Evolutionary conservation across 2,888 invertebrate genomes (phyloP).

Genomic region (Mechanitis messenoides): DNA sequence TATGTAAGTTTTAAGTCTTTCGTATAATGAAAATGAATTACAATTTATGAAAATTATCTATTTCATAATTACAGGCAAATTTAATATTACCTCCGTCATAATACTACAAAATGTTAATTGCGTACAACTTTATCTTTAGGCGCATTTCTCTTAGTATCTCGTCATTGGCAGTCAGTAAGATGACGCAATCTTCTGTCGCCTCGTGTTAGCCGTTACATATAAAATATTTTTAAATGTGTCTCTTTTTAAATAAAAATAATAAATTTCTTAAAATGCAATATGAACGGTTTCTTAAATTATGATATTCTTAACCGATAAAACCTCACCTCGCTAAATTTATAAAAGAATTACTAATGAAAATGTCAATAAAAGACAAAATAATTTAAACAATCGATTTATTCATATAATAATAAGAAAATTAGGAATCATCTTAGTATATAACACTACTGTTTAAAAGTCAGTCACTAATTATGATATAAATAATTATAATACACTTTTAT

Average conservation of each 20-base stretch:
- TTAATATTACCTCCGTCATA: too few species aligned
- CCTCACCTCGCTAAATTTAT: not conserved
- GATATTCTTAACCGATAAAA: too few species aligned
- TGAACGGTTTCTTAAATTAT: too few species aligned
- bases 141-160: not conserved
- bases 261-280: too few species aligned
- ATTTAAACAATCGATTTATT: constrained; percentile 66
- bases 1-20: too few species aligned
- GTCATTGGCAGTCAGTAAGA: not conserved
- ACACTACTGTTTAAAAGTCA: constrained; percentile 41
- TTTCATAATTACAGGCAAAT: too few species aligned
- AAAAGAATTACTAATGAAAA: not conserved
- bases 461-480: constrained; percentile 33
- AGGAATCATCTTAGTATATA: constrained; percentile 45
- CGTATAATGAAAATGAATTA: too few species aligned
- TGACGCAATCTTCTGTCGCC: not conserved
- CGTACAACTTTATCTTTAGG: too few species aligned
- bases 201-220: not conserved
- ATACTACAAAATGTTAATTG: too few species aligned
- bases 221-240: not conserved
- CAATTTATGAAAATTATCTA: too few species aligned
- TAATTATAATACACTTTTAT: constrained; percentile 22
- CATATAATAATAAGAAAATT: constrained; percentile 44
- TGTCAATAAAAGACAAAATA: constrained; percentile 23
- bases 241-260: not conserved